A percentile compares a stretch with the other conserved stretches of the same genome.
phyloP scores from a whole-genome alignment of 2,113 vertebrate genomes.

The Ornithorhynchus anatinus region DNA sequence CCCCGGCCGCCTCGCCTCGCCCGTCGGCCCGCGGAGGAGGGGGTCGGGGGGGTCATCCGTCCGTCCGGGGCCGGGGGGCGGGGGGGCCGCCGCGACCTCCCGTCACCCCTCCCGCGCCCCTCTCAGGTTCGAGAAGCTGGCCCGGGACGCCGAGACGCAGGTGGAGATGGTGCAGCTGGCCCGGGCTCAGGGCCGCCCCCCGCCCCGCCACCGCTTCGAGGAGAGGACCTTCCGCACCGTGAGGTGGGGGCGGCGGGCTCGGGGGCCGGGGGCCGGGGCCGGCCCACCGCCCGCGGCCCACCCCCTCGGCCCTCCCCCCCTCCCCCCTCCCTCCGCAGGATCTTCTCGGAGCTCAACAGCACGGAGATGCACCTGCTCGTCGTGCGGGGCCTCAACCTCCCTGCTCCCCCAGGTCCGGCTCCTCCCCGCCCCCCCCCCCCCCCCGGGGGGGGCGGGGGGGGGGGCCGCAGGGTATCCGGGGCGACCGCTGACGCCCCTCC shows the following conservation, averaged over 20 bases:
- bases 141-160: conserved; percentile 86
- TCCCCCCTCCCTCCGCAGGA: conserved; percentile 68
- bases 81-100: background rate
- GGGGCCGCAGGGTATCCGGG: background rate
- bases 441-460: background rate
- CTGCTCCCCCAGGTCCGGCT: conserved; percentile 85
- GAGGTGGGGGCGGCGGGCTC: conserved; percentile 68
- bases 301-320: background rate
- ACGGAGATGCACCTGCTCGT: conserved; percentile 93
- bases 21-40: background rate
- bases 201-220: conserved; percentile 93
- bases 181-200: conserved; percentile 84
- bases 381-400: conserved; percentile 92
- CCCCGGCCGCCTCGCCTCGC: background rate
- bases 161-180: conserved; percentile 88
- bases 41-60: background rate
- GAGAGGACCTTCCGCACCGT: conserved; percentile 89
- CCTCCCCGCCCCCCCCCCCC: background rate
- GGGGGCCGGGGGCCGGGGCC: background rate
- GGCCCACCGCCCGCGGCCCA: background rate
- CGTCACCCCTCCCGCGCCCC: background rate
- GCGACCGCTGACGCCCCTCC: background rate
- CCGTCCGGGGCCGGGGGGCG: background rate
- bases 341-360: conserved; percentile 96
- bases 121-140: conserved; percentile 91